Evolutionary conservation across 2,888 invertebrate genomes (phyloP), one percentile per base, ranked within the genome.

Genomic region (Entomobrya multifasciata): DNA sequence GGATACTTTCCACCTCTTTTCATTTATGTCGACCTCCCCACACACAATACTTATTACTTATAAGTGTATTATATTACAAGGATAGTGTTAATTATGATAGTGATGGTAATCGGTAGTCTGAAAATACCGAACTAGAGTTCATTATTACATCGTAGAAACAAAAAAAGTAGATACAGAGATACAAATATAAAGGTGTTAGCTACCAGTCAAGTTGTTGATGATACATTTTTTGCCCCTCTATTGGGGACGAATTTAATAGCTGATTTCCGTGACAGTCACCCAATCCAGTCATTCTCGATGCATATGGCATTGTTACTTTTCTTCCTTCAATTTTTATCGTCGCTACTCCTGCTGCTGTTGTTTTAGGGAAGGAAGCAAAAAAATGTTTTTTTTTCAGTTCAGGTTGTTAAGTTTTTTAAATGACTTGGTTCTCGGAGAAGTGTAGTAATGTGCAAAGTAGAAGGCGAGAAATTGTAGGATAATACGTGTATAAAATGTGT

Each of bases 221-320:
- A 60, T 70, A 65, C 47, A 47, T 80, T 80, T 52, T 80, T 17
- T 36, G 4, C 36, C 8, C 36, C 8, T 36, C 36, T 65, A 78
- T 72, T 81, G 77, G 87, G 82, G 82, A 77, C 78, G 72, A 82
- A 87, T 87, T 87, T 87, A 87, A 87, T 87, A 87, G 87, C 82
- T 70, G 82, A 87, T 87, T 87, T 87, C 87, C 87, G 87, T 87
- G 87, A 87, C 87, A 87, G 87, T 82, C 87, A 87, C 87, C 87
- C 82, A 87, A 82, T 87, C 87, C 82, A 87, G 65, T 76, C 65
- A 77, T 76, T 86, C 72, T 60, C 41, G 60, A 62, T 82, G 52
- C 87, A 82, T 87, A 87, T 87, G 87, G 81, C 87, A 87, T 27
- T 87, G 17, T 72, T 80, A 65, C 57, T 17, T 72, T 72, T n/a